Evolutionary conservation across 1,140 invertebrate genomes (phyloP).

Genomic region (Papilio dardanus): DNA sequence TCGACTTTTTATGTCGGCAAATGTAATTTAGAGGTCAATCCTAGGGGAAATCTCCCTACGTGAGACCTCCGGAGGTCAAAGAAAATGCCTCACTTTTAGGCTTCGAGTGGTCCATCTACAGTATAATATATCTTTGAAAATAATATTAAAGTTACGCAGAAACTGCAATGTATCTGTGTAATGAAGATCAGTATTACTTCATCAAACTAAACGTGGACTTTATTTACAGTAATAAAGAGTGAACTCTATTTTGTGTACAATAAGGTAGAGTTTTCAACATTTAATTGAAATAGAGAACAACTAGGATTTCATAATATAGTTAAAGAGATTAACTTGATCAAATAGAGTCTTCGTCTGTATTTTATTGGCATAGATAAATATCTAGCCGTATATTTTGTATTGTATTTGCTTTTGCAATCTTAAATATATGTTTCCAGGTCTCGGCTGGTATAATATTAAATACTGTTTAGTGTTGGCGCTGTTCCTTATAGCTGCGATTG

Average conservation of each 20-base stretch:
- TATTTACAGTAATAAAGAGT: not conserved
- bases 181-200: too few species aligned
- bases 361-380: not conserved
- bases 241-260: not conserved
- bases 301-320: not conserved
- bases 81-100: too few species aligned
- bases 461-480: constrained; percentile 61
- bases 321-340: not conserved
- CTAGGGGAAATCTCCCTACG: too few species aligned
- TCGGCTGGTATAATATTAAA: constrained; percentile 70
- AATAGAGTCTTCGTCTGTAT: not conserved
- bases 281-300: not conserved
- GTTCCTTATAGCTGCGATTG: constrained; percentile 65
- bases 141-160: too few species aligned
- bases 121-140: too few species aligned
- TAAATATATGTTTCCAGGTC: constrained; percentile 51
- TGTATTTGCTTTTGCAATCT: constrained; percentile 20
- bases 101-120: too few species aligned
- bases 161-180: too few species aligned
- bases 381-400: not conserved
- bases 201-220: not conserved
- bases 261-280: not conserved
- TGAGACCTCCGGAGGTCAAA: too few species aligned
- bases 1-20: too few species aligned
- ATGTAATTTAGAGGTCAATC: too few species aligned